Percentiles rank a stretch among this genome's conserved stretches.
These are phyloP conservation scores for Tolypeutes matacus DNA, from an alignment of 2,797 vertebrate genomes.

Conservation along the genomic window DNA sequence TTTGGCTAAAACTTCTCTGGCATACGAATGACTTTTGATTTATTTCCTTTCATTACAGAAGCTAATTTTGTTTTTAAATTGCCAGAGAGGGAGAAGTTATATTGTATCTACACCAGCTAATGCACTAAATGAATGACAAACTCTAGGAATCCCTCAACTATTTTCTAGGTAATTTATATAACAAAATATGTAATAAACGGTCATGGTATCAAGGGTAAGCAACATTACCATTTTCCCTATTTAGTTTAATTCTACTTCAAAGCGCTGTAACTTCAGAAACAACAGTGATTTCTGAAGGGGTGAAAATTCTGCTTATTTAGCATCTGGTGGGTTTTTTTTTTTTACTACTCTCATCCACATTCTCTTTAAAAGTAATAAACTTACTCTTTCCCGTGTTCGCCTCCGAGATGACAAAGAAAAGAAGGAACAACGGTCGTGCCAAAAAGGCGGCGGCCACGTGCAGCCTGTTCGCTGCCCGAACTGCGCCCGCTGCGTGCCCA, in stretches of 20 bases:
- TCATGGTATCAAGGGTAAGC: constrained; percentile 38
- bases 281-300: constrained; percentile 56
- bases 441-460: no score
- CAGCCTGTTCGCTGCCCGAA: no score
- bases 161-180: constrained; percentile 60
- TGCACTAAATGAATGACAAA: constrained; percentile 71
- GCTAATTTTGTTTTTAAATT: constrained; percentile 74
- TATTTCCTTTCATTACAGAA: constrained; percentile 77
- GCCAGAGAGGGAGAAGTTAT: constrained; percentile 74
- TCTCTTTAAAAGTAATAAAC: constrained; percentile 68
- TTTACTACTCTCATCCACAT: constrained; percentile 10
- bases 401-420: no score
- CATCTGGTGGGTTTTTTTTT: constrained; percentile 62
- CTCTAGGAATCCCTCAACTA: constrained; percentile 15
- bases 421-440: no score
- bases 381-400: no score
- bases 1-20: constrained; percentile 78
- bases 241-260: constrained; percentile 68
- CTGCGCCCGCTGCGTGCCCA: no score
- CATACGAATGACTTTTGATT: constrained; percentile 80
- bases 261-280: constrained; percentile 79
- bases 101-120: constrained; percentile 63
- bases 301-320: constrained; percentile 59
- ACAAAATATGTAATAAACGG: constrained; percentile 51
- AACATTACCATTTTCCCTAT: constrained; percentile 48